Evolutionary conservation across 2,888 invertebrate species (phyloP), one percentile per base, ranked within the genome.

Genomic region (Cephus pulcher): DNA sequence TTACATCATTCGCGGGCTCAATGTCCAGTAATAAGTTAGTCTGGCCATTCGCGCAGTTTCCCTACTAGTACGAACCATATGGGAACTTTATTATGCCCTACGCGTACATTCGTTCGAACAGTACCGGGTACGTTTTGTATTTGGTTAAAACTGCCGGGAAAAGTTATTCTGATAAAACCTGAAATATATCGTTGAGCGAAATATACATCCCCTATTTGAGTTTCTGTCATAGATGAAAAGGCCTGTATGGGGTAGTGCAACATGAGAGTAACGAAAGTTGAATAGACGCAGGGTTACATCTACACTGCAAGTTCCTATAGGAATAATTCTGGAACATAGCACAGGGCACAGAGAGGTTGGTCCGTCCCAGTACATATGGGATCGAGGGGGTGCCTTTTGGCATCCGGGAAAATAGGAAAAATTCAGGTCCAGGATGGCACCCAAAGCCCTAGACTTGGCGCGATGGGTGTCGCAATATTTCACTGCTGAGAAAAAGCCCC

Each of bases 391-490:
- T 23, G 40, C 23, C 9, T 56, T 56, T 6, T 23, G 40, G 23
- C 40, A 23, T 56, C 23, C 1, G 40, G 40, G 9, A 56, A 56
- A 56, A 56, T 56, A 56, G 40, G 23, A 23, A 56, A 56, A 23
- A 56, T 56, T 6, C 23, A 23, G 40, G 23, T 23, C 2, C 23
- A 56, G 40, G 2, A 15, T 23, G 40, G 23, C 40, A 56, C 23
- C 15, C 6, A 56, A 56, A 23, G 40, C 40, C 9, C 23, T 82
- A 79, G 83, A 84, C 84, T 86, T 85, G 86, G 84, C 84, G 83
- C 83, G 82, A 82, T 84, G 82, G 84, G 84, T 82, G 82, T 84
- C 82, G 86, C 82, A 83, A 88, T 88, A 88, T 88, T 85, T 87
- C 86, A 86, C 80, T 81, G 82, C 79, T 75, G 77, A 76, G 74